Evolutionary conservation across 2,888 invertebrate species (phyloP).

Genomic region (Athalia rosae): DNA sequence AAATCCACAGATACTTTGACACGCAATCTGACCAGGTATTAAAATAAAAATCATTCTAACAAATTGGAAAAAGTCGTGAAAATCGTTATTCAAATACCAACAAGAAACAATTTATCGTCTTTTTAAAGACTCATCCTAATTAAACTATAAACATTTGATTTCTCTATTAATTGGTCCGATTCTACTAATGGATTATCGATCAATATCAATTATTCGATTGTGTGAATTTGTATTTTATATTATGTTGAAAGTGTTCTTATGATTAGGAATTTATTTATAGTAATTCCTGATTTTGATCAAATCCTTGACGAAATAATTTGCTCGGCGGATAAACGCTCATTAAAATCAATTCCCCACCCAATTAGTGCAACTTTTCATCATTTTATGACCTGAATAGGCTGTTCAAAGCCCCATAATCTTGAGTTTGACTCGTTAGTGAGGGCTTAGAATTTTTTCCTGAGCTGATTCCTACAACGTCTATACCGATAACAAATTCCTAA

Average conservation of each 20-base stretch:
- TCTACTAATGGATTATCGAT: conserved; percentile 28
- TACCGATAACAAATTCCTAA: no score
- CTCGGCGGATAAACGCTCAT: neutral
- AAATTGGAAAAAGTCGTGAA: neutral
- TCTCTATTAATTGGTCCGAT: conserved; percentile 58
- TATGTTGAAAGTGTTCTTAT: conserved; percentile 33
- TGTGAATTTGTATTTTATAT: conserved; percentile 8
- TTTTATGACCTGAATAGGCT: neutral
- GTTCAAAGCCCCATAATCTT: conserved; percentile 15
- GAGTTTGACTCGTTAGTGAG: conserved; percentile 51
- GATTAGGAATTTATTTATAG: conserved; percentile 33
- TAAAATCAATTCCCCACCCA: no score
- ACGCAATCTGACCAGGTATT: no score
- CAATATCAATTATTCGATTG: neutral
- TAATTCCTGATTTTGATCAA: conserved; percentile 20
- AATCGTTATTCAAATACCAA: conserved; percentile 50
- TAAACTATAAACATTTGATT: conserved; percentile 40
- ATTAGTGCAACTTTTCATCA: no score
- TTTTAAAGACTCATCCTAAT: conserved; percentile 51
- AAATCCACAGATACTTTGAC: no score
- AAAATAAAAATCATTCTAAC: no score
- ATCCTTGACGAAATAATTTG: neutral
- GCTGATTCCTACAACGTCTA: neutral
- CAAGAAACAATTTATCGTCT: conserved; percentile 60
- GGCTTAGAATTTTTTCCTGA: conserved; percentile 52